Evolutionary conservation across 2,113 vertebrate genomes (phyloP).

Genomic region (Vidua chalybeata): DNA sequence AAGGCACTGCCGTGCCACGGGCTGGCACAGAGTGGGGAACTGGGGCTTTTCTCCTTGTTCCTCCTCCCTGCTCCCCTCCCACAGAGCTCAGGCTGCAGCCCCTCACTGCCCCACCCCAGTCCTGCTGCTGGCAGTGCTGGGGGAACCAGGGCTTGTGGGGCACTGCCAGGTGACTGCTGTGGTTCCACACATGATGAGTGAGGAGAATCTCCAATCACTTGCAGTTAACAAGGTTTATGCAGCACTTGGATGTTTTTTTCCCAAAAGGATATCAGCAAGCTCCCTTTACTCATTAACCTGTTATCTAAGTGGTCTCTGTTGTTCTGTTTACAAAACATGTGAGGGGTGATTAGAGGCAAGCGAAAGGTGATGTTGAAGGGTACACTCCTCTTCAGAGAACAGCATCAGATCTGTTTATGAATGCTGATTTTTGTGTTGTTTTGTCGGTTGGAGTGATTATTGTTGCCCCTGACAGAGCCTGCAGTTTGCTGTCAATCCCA

Average conservation of each 20-base stretch:
- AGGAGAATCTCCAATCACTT: not conserved
- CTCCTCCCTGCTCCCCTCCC: not conserved
- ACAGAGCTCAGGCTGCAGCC: not conserved
- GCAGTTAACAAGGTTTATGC: not conserved
- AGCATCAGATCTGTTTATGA: not conserved
- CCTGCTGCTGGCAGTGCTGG: not conserved
- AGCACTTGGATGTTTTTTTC: not conserved
- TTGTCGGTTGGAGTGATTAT: not conserved
- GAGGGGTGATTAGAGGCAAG: not conserved
- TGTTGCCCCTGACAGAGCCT: not conserved
- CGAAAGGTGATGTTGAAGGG: not conserved
- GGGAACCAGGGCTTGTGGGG: fast-evolving
- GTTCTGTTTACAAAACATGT: not conserved
- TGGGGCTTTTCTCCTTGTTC: not conserved
- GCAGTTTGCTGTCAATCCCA: not conserved
- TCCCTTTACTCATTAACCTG: not conserved
- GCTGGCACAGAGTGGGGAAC: not conserved
- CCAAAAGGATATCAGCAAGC: not conserved
- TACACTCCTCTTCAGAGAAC: not conserved
- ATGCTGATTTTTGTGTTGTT: not conserved
- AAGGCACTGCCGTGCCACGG: fast-evolving
- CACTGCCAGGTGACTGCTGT: not conserved
- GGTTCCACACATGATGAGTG: fast-evolving
- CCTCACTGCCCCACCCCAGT: fast-evolving
- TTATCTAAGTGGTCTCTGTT: not conserved